phyloP scores from a whole-genome alignment of 2,888 invertebrate species.

The Dexiosoma caninum region DNA sequence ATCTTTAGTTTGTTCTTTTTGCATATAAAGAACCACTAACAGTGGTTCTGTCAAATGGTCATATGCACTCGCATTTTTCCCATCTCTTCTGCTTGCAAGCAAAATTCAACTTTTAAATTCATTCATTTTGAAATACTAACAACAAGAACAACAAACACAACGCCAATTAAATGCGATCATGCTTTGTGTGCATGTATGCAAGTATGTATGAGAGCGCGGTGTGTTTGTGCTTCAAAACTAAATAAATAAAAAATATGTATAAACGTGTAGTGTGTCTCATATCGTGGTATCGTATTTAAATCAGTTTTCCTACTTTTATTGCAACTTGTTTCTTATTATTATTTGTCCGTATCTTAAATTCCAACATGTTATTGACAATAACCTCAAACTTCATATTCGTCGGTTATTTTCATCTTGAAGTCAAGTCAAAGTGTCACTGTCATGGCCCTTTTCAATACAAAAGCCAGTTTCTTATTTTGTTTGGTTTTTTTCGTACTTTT shows the following conservation, averaged over 20 bases:
- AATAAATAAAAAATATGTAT: neutral
- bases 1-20: neutral
- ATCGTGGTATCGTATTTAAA: neutral
- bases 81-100: neutral
- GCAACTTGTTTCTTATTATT: constrained; percentile 10
- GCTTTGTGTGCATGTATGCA: no score
- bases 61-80: neutral
- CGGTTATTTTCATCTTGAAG: constrained; percentile 41
- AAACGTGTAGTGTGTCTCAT: constrained; percentile 5
- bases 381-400: constrained; percentile 73
- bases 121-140: constrained; percentile 25
- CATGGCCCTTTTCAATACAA: constrained; percentile 74
- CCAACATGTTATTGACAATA: constrained; percentile 66
- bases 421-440: constrained; percentile 73
- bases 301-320: constrained; percentile 14
- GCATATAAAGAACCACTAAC: neutral
- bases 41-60: constrained; percentile 1
- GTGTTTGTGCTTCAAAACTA: no score
- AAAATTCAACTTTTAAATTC: constrained; percentile 2
- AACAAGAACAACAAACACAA: constrained; percentile 7
- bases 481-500: neutral
- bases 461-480: constrained; percentile 49
- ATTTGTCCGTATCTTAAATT: neutral
- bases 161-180: neutral
- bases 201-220: no score